Percentiles rank a stretch among this genome's conserved stretches.
Evolutionary conservation across 1,140 invertebrate species (phyloP).

Genomic region (Rhizoglyphus robini): DNA sequence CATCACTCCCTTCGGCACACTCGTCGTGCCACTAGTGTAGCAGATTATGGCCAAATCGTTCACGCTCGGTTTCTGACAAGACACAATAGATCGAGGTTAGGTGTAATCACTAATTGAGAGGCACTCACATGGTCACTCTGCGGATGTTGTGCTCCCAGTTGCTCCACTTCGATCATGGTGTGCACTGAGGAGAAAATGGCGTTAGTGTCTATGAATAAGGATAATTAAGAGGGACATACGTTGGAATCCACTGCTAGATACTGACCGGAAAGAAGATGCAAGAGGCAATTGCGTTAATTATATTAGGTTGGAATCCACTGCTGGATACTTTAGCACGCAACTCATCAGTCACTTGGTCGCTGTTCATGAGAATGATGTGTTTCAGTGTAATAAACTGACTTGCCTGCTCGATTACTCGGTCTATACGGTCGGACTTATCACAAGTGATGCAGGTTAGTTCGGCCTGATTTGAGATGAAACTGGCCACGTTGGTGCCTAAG

Average conservation of each 20-base stretch:
- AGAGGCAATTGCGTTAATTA: not conserved
- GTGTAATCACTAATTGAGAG: slow-evolving; percentile 51
- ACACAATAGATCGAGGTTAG: slow-evolving; percentile 34
- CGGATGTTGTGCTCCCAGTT: slow-evolving; percentile 57
- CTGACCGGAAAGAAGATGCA: not conserved
- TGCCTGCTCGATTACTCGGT: slow-evolving; percentile 56
- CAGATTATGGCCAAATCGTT: slow-evolving; percentile 82
- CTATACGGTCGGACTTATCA: slow-evolving; percentile 79
- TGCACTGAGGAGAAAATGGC: too few relatives aligned
- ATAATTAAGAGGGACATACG: not conserved
- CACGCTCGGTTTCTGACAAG: slow-evolving; percentile 44
- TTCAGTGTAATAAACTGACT: slow-evolving; percentile 65
- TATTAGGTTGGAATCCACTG: slow-evolving; percentile 45
- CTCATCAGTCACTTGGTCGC: slow-evolving; percentile 55
- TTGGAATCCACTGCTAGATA: not conserved
- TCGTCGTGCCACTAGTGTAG: slow-evolving; percentile 93
- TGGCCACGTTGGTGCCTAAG: slow-evolving; percentile 82
- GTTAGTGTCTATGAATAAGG: too few relatives aligned
- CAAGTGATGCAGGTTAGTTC: slow-evolving; percentile 72
- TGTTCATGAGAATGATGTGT: slow-evolving; percentile 60
- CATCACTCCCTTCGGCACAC: slow-evolving; percentile 90
- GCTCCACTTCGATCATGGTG: slow-evolving; percentile 72
- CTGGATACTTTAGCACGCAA: slow-evolving; percentile 58
- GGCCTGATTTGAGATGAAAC: slow-evolving; percentile 89
- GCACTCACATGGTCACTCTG: slow-evolving; percentile 38